Percentiles rank a stretch among this genome's conserved stretches.
These are phyloP conservation scores for Anolis sagrei DNA, from an alignment of 2,113 vertebrate species.

Conservation along the genomic window DNA sequence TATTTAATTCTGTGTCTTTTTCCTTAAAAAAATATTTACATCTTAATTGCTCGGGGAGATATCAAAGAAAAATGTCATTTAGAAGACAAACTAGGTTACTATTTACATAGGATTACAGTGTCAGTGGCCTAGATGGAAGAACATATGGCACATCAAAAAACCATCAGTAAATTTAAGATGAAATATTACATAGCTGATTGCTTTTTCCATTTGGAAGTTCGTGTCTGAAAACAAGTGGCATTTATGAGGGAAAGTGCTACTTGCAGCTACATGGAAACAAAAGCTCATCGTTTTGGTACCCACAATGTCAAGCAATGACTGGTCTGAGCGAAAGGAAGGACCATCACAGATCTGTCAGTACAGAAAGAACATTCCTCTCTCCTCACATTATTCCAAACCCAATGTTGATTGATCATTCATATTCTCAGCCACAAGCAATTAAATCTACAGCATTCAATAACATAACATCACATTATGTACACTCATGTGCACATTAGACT, in stretches of 20 bases:
- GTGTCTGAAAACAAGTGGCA: neutral
- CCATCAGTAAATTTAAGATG: neutral
- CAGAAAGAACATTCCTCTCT: neutral
- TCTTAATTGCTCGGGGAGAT: neutral
- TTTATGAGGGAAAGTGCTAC: neutral
- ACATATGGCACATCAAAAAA: neutral
- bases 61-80: neutral
- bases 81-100: neutral
- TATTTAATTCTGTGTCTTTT: neutral
- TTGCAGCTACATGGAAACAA: constrained; percentile 16
- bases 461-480: neutral
- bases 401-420: neutral
- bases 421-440: neutral
- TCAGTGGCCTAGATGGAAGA: neutral
- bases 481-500: neutral
- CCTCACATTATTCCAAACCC: neutral
- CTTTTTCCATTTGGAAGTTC: neutral
- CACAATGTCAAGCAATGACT: neutral
- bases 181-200: neutral
- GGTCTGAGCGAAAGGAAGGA: neutral
- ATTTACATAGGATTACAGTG: constrained; percentile 7
- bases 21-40: constrained; percentile 3
- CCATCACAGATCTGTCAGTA: neutral
- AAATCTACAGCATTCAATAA: neutral
- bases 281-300: neutral